A percentile compares a stretch with the other conserved stretches of the same genome.
Conservation (phyloP, 2,113 vertebrate species). For the Cariama cristata region DNA sequence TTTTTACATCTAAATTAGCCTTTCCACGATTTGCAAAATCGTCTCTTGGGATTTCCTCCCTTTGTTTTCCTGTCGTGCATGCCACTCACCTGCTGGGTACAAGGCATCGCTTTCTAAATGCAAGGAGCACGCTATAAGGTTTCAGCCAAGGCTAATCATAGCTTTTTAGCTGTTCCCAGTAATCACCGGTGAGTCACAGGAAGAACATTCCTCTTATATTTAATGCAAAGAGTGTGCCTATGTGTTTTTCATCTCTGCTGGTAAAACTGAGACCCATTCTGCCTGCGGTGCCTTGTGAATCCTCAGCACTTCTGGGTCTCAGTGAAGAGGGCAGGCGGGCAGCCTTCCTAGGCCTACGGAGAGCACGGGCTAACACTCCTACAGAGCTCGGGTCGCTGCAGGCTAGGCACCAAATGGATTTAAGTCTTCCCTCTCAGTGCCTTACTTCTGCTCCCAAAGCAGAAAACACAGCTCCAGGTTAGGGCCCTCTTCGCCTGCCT, state of each 20-base stretch:
- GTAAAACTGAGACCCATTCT: not conserved
- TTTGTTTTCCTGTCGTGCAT: not conserved
- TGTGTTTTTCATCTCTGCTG: not conserved
- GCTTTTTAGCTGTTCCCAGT: not conserved
- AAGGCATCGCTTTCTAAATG: not conserved
- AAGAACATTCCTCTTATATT: not conserved
- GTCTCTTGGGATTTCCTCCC: not conserved
- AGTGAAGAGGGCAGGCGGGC: not conserved
- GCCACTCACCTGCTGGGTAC: not conserved
- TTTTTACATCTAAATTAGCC: constrained; percentile 5
- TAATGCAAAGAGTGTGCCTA: not conserved
- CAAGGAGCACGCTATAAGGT: not conserved
- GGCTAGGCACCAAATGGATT: not conserved
- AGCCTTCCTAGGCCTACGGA: not conserved
- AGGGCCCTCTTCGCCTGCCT: not conserved
- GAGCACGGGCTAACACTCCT: not conserved
- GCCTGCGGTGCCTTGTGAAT: not conserved
- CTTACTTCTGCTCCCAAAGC: not conserved
- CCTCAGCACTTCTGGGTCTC: not conserved
- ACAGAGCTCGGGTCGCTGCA: not conserved
- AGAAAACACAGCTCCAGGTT: not conserved
- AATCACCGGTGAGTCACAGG: constrained; percentile 38
- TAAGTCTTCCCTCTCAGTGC: not conserved
- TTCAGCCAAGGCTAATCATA: constrained; percentile 40
- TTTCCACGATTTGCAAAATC: not conserved